These are phyloP conservation scores for Reticulitermes lucifugus DNA, from an alignment of 2,888 invertebrate species.

Conservation along the genomic window DNA sequence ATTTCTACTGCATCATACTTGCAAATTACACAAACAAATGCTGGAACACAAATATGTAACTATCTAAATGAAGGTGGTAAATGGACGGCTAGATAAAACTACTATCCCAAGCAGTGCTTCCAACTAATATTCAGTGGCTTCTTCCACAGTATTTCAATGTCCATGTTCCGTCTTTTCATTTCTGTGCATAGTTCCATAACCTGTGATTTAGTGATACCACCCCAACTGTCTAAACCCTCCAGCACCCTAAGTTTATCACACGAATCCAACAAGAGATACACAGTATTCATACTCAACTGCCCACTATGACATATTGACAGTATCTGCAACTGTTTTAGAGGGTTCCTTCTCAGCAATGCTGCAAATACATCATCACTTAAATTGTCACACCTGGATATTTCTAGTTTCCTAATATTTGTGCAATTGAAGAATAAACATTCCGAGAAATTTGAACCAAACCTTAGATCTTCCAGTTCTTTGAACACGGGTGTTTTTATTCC, in stretches of 20 bases:
- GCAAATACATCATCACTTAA: not conserved
- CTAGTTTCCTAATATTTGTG: conserved; percentile 12
- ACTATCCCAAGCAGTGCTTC: not conserved
- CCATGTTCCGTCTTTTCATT: conserved; percentile 11
- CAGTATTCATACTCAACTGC: not conserved
- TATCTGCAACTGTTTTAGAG: conserved; percentile 20
- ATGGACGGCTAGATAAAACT: too few species aligned
- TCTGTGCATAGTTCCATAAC: not conserved
- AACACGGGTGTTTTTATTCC: not conserved
- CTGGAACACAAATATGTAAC: too few species aligned
- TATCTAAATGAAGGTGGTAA: too few species aligned
- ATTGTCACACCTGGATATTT: not conserved
- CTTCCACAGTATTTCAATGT: conserved; percentile 26
- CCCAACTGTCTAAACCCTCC: conserved; percentile 30
- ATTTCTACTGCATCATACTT: too few species aligned
- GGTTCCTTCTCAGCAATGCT: not conserved
- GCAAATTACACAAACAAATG: too few species aligned
- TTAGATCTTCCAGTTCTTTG: conserved; percentile 23
- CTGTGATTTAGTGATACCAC: conserved; percentile 8
- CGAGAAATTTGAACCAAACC: conserved; percentile 9
- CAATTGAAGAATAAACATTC: conserved; percentile 31
- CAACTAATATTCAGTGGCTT: conserved; percentile 25
- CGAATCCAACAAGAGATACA: not conserved
- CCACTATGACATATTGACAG: conserved; percentile 9
- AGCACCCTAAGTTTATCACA: conserved; percentile 24